phyloP scores from a whole-genome alignment of 1,140 invertebrate species.

The Melanaphis sacchari region DNA sequence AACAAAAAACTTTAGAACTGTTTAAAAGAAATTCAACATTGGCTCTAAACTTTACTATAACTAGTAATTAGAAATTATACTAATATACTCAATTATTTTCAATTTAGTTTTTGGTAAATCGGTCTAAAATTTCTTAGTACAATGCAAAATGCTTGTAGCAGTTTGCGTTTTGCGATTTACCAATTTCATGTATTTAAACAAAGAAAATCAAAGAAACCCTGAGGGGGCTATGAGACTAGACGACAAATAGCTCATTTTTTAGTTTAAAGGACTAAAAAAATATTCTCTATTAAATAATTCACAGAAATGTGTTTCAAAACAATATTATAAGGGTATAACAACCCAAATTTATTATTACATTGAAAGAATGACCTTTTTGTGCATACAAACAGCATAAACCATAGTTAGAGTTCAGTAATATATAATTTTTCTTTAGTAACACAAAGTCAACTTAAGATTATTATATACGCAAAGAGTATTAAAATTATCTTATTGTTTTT shows the following conservation, averaged over 20 bases:
- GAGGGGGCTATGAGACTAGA: background rate
- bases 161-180: background rate
- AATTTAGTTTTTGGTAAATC: too few species aligned
- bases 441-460: background rate
- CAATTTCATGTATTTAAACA: background rate
- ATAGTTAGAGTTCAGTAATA: background rate
- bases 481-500: background rate
- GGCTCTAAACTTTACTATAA: too few species aligned
- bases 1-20: too few species aligned
- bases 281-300: slow-evolving; percentile 27
- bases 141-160: too few species aligned
- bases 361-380: background rate
- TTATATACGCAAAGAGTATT: background rate
- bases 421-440: background rate
- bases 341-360: background rate
- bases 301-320: background rate
- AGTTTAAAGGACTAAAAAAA: background rate
- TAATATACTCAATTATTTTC: too few species aligned
- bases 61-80: too few species aligned
- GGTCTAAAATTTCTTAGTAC: too few species aligned
- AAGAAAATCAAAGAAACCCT: background rate
- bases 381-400: background rate
- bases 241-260: slow-evolving; percentile 11
- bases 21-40: too few species aligned
- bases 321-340: background rate